Percentiles rank a stretch among this genome's conserved stretches.
Conservation (phyloP, 2,888 invertebrate species). For the Apoderus coryli region DNA sequence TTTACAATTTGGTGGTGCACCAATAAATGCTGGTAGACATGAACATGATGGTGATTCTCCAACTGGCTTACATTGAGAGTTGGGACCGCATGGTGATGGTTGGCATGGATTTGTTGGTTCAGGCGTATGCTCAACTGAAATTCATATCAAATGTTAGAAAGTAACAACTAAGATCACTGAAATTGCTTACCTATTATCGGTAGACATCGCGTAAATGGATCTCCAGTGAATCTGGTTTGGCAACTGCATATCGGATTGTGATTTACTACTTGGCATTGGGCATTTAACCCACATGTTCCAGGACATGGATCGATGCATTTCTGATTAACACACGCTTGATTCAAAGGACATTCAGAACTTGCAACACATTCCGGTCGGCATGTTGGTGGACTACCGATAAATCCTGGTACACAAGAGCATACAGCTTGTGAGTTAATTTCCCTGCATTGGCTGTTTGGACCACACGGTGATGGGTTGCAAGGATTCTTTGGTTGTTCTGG, state of each 20-base stretch:
- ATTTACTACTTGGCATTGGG: slow-evolving; percentile 41
- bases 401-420: slow-evolving; percentile 42
- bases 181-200: slow-evolving; percentile 29
- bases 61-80: slow-evolving; percentile 38
- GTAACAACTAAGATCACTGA: not conserved
- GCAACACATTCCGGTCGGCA: slow-evolving; percentile 44
- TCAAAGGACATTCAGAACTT: slow-evolving; percentile 40
- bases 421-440: slow-evolving; percentile 38
- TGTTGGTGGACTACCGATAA: slow-evolving; percentile 40
- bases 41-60: slow-evolving; percentile 43
- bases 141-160: slow-evolving; percentile 8
- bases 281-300: slow-evolving; percentile 39
- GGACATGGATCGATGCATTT: slow-evolving; percentile 47
- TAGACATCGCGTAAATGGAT: slow-evolving; percentile 53
- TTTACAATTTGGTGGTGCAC: slow-evolving; percentile 54
- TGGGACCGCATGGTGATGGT: slow-evolving; percentile 59
- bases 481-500: slow-evolving; percentile 28
- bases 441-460: slow-evolving; percentile 40
- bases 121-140: slow-evolving; percentile 18
- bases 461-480: slow-evolving; percentile 41
- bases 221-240: slow-evolving; percentile 38
- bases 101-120: slow-evolving; percentile 42
- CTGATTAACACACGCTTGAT: slow-evolving; percentile 42
- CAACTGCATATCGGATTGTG: slow-evolving; percentile 45
- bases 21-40: slow-evolving; percentile 45